Evolutionary conservation across 2,888 invertebrate species (phyloP).

Genomic region (Ashinkailepas kermadecensis): DNA sequence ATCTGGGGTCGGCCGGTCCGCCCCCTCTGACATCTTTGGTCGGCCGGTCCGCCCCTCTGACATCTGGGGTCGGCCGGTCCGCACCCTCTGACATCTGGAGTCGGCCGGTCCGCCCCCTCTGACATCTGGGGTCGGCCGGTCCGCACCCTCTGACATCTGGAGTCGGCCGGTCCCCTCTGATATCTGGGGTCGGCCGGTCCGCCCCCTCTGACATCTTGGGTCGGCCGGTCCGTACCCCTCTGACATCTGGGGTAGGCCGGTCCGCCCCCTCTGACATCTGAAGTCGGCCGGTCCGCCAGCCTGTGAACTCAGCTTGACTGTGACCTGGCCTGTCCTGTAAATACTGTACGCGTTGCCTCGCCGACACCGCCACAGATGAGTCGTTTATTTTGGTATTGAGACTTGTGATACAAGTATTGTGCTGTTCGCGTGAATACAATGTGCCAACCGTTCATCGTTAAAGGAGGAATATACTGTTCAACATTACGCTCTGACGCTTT

Average conservation of each 20-base stretch:
- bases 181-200: no score
- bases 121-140: no score
- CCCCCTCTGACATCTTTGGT: no score
- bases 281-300: background rate
- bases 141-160: no score
- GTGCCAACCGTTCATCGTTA: constrained; percentile 22
- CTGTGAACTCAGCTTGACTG: background rate
- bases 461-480: constrained; percentile 19
- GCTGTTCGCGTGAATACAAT: constrained; percentile 18
- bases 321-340: background rate
- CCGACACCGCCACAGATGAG: background rate
- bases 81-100: no score
- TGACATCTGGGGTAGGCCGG: no score
- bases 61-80: no score
- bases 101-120: no score
- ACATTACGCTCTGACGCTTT: background rate
- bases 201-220: background rate
- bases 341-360: background rate
- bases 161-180: no score
- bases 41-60: no score
- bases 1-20: no score
- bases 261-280: background rate
- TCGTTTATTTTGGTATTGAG: constrained; percentile 15
- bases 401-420: constrained; percentile 23
- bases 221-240: background rate